Evolutionary conservation across 2,888 invertebrate genomes (phyloP).

Genomic region (Strigamia transsilvanica): DNA sequence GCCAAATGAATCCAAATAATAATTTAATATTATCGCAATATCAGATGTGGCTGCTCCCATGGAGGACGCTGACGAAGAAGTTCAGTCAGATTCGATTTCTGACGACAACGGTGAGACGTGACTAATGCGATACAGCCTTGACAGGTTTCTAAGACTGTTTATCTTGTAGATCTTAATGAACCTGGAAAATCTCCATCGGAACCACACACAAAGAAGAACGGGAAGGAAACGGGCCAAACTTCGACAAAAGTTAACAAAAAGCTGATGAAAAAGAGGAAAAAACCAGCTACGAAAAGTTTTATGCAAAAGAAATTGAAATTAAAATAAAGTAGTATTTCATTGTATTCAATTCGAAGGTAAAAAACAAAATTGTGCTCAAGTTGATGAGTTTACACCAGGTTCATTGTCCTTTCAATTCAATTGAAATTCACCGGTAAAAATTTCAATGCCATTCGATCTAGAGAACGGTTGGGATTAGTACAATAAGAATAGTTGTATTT

Average conservation of each 20-base stretch:
- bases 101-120: too few species aligned
- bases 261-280: neutral
- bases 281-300: neutral
- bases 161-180: neutral
- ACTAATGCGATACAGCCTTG: too few species aligned
- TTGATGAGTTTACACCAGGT: neutral
- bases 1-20: neutral
- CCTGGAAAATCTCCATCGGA: too few species aligned
- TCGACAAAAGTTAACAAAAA: neutral
- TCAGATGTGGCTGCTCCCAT: too few species aligned
- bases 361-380: neutral
- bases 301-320: neutral
- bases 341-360: neutral
- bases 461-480: conserved; percentile 20
- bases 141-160: neutral
- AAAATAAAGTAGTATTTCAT: conserved; percentile 11
- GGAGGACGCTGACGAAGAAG: too few species aligned
- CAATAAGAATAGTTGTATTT: neutral
- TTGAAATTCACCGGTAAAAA: neutral
- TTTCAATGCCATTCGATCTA: conserved; percentile 22
- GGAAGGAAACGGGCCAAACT: neutral
- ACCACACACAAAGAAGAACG: neutral
- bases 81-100: too few species aligned
- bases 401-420: neutral
- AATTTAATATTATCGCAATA: too few species aligned